Conservation (phyloP, 2,888 invertebrate genomes). For the Euplagia quadripunctaria region DNA sequence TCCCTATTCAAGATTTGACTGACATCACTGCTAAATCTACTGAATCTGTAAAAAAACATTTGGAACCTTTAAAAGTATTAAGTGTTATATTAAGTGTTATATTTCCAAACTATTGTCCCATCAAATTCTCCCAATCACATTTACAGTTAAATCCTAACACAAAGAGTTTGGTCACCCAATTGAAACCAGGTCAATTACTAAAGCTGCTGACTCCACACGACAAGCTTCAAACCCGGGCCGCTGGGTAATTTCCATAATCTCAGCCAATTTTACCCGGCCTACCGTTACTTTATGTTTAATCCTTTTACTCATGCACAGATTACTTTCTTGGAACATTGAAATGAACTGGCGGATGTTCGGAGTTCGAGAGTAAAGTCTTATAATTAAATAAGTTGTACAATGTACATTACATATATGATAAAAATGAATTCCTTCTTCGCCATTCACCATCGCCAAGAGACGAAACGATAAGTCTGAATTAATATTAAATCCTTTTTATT, state of each 20-base stretch:
- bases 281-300: constrained; percentile 41
- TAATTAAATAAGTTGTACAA: not conserved
- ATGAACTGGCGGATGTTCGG: not conserved
- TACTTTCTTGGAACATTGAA: constrained; percentile 24
- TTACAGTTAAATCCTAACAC: constrained; percentile 40
- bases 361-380: not conserved
- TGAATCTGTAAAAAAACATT: not conserved
- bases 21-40: too few relatives aligned
- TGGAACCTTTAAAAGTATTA: not conserved
- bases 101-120: constrained; percentile 23
- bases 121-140: constrained; percentile 35
- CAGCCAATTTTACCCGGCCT: constrained; percentile 39
- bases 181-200: constrained; percentile 50
- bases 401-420: not conserved
- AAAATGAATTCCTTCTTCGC: too few relatives aligned
- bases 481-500: too few relatives aligned
- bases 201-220: constrained; percentile 45
- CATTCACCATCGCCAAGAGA: too few relatives aligned
- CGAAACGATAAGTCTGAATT: too few relatives aligned
- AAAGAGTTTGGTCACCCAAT: constrained; percentile 51
- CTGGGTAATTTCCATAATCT: constrained; percentile 55
- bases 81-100: not conserved
- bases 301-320: constrained; percentile 41
- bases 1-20: too few relatives aligned
- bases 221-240: constrained; percentile 18